Conservation (phyloP, 1,140 invertebrate species). For the Penaeus chinensis region DNA sequence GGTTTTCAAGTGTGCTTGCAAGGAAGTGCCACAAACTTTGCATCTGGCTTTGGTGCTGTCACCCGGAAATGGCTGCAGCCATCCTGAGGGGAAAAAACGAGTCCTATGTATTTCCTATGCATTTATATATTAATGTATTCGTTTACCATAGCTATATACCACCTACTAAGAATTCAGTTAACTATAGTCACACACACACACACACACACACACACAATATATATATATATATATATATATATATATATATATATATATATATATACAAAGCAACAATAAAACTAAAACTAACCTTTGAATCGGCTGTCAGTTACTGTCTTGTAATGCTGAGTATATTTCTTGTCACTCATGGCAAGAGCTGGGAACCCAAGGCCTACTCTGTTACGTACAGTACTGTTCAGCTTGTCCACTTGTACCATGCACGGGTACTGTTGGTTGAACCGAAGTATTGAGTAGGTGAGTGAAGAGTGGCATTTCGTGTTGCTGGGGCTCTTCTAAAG, state of each 20-base stretch:
- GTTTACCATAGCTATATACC: constrained; percentile 22
- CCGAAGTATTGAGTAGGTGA: no score
- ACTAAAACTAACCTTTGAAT: constrained; percentile 25
- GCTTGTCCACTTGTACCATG: no score
- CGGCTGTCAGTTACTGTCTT: constrained; percentile 22
- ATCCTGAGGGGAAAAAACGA: constrained; percentile 12
- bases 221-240: constrained; percentile 26
- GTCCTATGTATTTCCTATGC: constrained; percentile 24
- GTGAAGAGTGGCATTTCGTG: no score
- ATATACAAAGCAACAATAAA: constrained; percentile 25
- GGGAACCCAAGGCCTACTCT: constrained; percentile 19
- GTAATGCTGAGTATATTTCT: constrained; percentile 25
- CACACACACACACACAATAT: constrained; percentile 5
- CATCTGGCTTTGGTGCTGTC: constrained; percentile 24
- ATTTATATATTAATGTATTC: constrained; percentile 26
- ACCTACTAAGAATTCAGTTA: constrained; percentile 22
- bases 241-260: constrained; percentile 26
- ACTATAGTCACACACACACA: no score
- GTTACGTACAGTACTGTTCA: not conserved
- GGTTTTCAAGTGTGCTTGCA: constrained; percentile 30
- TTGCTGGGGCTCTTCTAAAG: no score
- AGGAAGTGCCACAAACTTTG: constrained; percentile 32
- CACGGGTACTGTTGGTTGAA: no score
- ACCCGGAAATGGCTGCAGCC: constrained; percentile 31
- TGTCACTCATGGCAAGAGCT: constrained; percentile 22